phyloP scores from a whole-genome alignment of 2,888 invertebrate species.

The Parapristionchus giblindavisi region DNA sequence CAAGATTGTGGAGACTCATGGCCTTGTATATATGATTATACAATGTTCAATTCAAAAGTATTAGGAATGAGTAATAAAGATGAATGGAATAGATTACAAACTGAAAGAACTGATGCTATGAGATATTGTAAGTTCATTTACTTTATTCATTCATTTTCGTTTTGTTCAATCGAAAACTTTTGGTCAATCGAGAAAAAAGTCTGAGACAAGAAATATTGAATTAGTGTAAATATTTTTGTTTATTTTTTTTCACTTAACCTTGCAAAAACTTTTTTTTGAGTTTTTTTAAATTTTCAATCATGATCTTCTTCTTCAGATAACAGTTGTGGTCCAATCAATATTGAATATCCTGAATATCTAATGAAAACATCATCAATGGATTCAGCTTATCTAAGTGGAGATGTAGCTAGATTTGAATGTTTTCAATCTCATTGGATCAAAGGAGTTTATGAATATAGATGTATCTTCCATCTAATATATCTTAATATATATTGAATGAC shows the following conservation, averaged over 20 bases:
- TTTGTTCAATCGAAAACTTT: not conserved
- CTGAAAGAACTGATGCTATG: slow-evolving; percentile 60
- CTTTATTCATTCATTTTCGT: not conserved
- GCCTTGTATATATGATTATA: slow-evolving; percentile 60
- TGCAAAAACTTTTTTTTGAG: not conserved
- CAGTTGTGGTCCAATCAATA: slow-evolving; percentile 68
- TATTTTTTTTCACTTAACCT: not conserved
- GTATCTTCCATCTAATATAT: slow-evolving; percentile 35
- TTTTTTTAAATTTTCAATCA: slow-evolving; percentile 10
- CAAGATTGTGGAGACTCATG: slow-evolving; percentile 57
- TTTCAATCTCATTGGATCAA: slow-evolving; percentile 63
- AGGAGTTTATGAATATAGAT: slow-evolving; percentile 57
- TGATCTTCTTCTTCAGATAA: slow-evolving; percentile 59
- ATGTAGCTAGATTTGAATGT: slow-evolving; percentile 60
- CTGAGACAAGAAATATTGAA: not conserved
- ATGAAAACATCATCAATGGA: slow-evolving; percentile 59
- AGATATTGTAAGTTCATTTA: slow-evolving; percentile 56
- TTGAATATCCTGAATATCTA: slow-evolving; percentile 65
- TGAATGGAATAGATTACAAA: slow-evolving; percentile 55
- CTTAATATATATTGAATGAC: not conserved
- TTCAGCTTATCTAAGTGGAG: slow-evolving; percentile 55
- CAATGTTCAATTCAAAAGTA: slow-evolving; percentile 62
- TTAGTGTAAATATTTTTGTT: not conserved
- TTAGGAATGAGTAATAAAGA: slow-evolving; percentile 51
- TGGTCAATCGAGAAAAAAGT: too few relatives aligned